phyloP scores from a whole-genome alignment of 2,888 invertebrate species.

The Cetonia aurata region DNA sequence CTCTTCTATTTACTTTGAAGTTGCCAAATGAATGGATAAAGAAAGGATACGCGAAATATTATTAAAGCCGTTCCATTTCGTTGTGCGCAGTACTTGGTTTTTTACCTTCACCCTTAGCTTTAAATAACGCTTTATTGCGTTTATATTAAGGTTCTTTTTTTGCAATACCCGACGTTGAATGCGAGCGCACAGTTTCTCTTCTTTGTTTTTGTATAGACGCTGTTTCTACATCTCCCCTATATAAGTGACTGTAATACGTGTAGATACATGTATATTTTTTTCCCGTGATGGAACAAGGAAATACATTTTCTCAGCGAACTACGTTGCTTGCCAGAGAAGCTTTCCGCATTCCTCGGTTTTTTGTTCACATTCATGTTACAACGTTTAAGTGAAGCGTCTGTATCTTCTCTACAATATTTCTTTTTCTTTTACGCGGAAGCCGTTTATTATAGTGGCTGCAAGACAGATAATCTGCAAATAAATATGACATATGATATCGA shows the following conservation, averaged over 20 bases:
- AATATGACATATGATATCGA: no score
- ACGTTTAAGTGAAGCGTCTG: no score
- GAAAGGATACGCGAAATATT: slow-evolving; percentile 27
- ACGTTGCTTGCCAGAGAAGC: no score
- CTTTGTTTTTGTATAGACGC: not conserved
- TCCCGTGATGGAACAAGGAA: not conserved
- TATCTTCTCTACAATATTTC: no score
- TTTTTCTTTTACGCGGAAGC: no score
- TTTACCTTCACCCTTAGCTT: not conserved
- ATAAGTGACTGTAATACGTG: slow-evolving; percentile 7
- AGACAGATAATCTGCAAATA: no score
- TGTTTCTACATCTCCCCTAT: slow-evolving; percentile 19
- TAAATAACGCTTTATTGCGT: slow-evolving; percentile 8
- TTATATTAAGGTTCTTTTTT: slow-evolving; percentile 17
- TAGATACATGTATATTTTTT: not conserved
- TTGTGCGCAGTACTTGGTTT: slow-evolving; percentile 1
- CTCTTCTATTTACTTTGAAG: slow-evolving; percentile 42
- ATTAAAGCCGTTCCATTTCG: slow-evolving; percentile 31
- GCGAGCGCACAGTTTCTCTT: not conserved
- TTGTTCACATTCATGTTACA: no score
- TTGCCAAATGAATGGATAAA: slow-evolving; percentile 19
- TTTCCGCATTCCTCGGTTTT: no score
- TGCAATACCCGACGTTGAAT: slow-evolving; percentile 5
- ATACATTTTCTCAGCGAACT: not conserved
- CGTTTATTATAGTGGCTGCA: no score